Evolutionary conservation across 2,888 invertebrate species (phyloP).

Genomic region (Hymenopus coronatus): DNA sequence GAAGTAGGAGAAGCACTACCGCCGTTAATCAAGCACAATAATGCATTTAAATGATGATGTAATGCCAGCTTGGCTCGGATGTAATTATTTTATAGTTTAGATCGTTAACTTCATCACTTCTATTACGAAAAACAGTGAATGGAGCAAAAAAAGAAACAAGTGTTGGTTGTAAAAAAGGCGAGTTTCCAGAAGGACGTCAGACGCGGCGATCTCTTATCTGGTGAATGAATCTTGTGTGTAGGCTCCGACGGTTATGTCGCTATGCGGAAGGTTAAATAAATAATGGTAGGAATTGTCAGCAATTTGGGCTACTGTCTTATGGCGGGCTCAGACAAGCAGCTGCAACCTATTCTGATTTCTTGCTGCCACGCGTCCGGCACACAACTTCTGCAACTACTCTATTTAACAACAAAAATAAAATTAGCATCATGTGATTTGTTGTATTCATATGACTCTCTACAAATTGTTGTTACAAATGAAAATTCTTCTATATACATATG

Average conservation of each 20-base stretch:
- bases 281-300: background rate
- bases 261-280: background rate
- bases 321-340: background rate
- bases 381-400: background rate
- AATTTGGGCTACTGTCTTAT: background rate
- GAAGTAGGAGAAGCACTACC: background rate
- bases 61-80: constrained; percentile 1
- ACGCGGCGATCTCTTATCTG: background rate
- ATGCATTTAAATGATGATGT: constrained; percentile 27
- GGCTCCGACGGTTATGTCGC: background rate
- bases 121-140: background rate
- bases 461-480: too few species aligned
- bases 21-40: constrained; percentile 13
- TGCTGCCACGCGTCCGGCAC: background rate
- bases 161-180: background rate
- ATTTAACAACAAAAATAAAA: background rate
- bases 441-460: too few species aligned
- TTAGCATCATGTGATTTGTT: too few species aligned
- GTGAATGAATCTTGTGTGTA: background rate
- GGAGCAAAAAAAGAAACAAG: background rate
- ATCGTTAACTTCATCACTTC: constrained; percentile 14
- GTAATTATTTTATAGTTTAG: constrained; percentile 20
- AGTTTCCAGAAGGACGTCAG: background rate
- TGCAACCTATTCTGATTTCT: background rate
- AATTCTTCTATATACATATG: too few species aligned